Percentiles rank a stretch among this genome's conserved stretches.
Evolutionary conservation across 2,888 invertebrate species (phyloP).

Genomic region (Zygogramma bicolorata): DNA sequence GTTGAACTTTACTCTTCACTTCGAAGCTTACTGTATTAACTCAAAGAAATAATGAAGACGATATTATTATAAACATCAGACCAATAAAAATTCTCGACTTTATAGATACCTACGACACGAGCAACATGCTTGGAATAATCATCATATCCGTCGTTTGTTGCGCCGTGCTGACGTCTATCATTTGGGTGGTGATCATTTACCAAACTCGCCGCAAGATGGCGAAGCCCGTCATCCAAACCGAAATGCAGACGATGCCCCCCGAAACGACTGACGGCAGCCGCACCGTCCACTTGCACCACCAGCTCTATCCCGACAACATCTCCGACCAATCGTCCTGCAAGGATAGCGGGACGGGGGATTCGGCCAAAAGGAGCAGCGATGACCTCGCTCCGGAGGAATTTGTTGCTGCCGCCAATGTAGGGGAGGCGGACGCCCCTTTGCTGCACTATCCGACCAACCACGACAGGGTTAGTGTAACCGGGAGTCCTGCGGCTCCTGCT

Average conservation of each 20-base stretch:
- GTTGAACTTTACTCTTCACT: no score
- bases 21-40: no score
- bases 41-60: no score
- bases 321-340: conserved; percentile 83
- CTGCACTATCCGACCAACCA: conserved; percentile 62
- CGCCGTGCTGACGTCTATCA: conserved; percentile 89
- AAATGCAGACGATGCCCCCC: conserved; percentile 51
- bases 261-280: conserved; percentile 52
- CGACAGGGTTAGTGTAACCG: conserved; percentile 52
- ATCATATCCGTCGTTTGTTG: conserved; percentile 92
- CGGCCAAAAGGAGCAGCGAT: conserved; percentile 77
- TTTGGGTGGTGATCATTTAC: conserved; percentile 93
- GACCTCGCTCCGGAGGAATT: conserved; percentile 63
- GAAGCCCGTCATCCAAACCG: conserved; percentile 63
- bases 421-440: conserved; percentile 50
- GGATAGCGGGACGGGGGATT: conserved; percentile 86
- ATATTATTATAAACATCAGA: no score
- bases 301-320: conserved; percentile 73
- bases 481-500: conserved; percentile 2
- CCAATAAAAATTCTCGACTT: not conserved
- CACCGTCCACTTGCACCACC: conserved; percentile 35
- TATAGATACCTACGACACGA: conserved; percentile 71
- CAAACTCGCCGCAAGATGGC: conserved; percentile 79
- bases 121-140: conserved; percentile 87
- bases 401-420: conserved; percentile 48